These are phyloP conservation scores for Oreochromis grahami DNA, from an alignment of 2,797 vertebrate genomes.

Conservation along the genomic window DNA sequence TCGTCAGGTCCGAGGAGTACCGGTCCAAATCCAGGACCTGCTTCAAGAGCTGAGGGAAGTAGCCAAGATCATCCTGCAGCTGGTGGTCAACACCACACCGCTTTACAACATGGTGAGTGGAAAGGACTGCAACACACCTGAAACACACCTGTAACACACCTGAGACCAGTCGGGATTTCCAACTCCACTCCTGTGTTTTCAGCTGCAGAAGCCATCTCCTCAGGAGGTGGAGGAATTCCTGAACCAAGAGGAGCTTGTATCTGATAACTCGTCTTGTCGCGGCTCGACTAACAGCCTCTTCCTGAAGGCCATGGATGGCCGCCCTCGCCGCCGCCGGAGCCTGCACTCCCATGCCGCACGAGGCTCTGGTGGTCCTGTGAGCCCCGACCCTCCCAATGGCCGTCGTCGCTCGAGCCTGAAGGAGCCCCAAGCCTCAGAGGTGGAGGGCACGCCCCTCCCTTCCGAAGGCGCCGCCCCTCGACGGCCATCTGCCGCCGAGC, in stretches of 20 bases:
- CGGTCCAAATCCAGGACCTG: slow-evolving; percentile 43
- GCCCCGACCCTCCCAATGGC: slow-evolving; percentile 9
- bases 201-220: slow-evolving; percentile 61
- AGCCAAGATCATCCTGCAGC: slow-evolving; percentile 63
- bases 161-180: background rate
- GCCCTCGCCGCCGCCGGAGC: slow-evolving; percentile 60
- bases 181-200: background rate
- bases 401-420: slow-evolving; percentile 49
- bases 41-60: slow-evolving; percentile 60
- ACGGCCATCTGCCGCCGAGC: slow-evolving; percentile 53
- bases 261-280: slow-evolving; percentile 32
- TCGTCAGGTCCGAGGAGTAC: slow-evolving; percentile 45
- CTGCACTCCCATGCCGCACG: slow-evolving; percentile 24
- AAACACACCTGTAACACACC: background rate
- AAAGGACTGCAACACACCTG: background rate
- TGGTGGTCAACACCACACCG: slow-evolving; percentile 67
- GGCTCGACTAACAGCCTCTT: slow-evolving; percentile 61
- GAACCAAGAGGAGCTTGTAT: slow-evolving; percentile 48
- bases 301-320: slow-evolving; percentile 69
- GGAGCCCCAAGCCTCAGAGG: slow-evolving; percentile 18
- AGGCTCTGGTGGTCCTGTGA: background rate
- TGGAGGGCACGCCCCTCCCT: background rate
- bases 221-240: slow-evolving; percentile 66
- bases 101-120: slow-evolving; percentile 72
- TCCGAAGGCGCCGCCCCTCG: background rate